These are phyloP conservation scores for Lutraria lutraria DNA, from an alignment of 2,888 invertebrate genomes.

Conservation along the genomic window DNA sequence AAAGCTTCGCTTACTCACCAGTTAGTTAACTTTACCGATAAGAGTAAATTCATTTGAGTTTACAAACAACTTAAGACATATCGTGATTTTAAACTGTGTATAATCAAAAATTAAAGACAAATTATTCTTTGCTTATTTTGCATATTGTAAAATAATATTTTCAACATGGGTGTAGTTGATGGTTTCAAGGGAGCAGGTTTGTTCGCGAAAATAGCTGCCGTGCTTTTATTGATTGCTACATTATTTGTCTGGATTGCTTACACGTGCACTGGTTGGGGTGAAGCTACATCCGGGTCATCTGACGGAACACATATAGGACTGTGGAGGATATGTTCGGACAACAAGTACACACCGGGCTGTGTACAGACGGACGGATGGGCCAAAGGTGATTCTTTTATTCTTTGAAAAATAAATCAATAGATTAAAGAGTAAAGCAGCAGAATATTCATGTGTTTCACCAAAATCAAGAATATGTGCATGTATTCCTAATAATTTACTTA, in stretches of 20 bases:
- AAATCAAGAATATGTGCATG: too few relatives aligned
- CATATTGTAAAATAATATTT: neutral
- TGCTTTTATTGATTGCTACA: slow-evolving; percentile 61
- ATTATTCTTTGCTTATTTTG: neutral
- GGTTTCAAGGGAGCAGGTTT: slow-evolving; percentile 69
- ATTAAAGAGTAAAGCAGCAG: too few relatives aligned
- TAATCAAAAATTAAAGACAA: neutral
- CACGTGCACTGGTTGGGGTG: slow-evolving; percentile 71
- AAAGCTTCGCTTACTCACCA: neutral
- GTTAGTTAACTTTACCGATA: neutral
- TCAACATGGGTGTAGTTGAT: slow-evolving; percentile 64
- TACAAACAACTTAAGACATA: neutral
- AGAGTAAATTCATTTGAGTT: neutral
- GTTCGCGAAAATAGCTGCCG: slow-evolving; percentile 66
- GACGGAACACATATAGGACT: slow-evolving; percentile 55
- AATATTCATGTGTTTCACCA: too few relatives aligned
- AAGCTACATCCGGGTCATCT: slow-evolving; percentile 12
- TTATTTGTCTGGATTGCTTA: slow-evolving; percentile 68
- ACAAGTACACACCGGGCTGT: slow-evolving; percentile 51
- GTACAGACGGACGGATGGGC: slow-evolving; percentile 63
- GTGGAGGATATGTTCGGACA: slow-evolving; percentile 64
- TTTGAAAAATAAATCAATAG: too few relatives aligned
- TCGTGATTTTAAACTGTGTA: neutral
- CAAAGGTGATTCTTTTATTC: slow-evolving; percentile 25
- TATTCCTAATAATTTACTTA: too few relatives aligned